Evolutionary conservation across 92 coral and sea anemone genomes (phyloP).

Genomic region (Porites cylindrica): DNA sequence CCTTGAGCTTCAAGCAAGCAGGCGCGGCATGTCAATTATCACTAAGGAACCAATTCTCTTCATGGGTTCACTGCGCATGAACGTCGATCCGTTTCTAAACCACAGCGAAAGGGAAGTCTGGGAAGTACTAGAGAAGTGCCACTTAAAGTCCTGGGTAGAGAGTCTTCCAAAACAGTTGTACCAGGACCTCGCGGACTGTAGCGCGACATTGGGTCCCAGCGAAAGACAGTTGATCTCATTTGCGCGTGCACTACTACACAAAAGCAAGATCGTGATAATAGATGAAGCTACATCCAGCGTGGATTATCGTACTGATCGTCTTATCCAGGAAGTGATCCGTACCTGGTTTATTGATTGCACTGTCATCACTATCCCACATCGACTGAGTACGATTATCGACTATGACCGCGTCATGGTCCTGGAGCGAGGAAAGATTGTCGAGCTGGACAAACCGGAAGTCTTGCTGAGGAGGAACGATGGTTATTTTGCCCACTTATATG

Average conservation of each 20-base stretch:
- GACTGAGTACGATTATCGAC: slow-evolving; percentile 86
- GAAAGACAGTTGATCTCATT: slow-evolving; percentile 79
- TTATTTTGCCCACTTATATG: slow-evolving; percentile 83
- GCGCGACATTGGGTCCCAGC: slow-evolving; percentile 61
- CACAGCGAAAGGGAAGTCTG: slow-evolving; percentile 82
- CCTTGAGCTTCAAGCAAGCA: slow-evolving; percentile 80
- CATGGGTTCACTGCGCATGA: slow-evolving; percentile 78
- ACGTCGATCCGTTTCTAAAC: slow-evolving; percentile 79
- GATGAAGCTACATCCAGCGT: slow-evolving; percentile 88
- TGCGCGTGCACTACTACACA: slow-evolving; percentile 77
- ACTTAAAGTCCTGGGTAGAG: slow-evolving; percentile 81
- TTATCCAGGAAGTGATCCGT: slow-evolving; percentile 87
- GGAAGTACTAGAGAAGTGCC: slow-evolving; percentile 83
- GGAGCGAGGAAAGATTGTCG: slow-evolving; percentile 84
- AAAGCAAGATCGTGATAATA: slow-evolving; percentile 77
- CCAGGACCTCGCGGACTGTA: slow-evolving; percentile 81
- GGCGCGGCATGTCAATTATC: slow-evolving; percentile 81
- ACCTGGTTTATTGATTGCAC: slow-evolving; percentile 75
- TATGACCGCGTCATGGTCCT: slow-evolving; percentile 89
- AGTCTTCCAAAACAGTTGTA: slow-evolving; percentile 84
- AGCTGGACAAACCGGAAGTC: slow-evolving; percentile 85
- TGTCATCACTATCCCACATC: slow-evolving; percentile 76
- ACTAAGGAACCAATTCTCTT: slow-evolving; percentile 79
- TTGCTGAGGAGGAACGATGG: slow-evolving; percentile 76
- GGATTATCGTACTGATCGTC: slow-evolving; percentile 90